Evolutionary conservation across 2,888 invertebrate species (phyloP).

Genomic region (Tipula unca): DNA sequence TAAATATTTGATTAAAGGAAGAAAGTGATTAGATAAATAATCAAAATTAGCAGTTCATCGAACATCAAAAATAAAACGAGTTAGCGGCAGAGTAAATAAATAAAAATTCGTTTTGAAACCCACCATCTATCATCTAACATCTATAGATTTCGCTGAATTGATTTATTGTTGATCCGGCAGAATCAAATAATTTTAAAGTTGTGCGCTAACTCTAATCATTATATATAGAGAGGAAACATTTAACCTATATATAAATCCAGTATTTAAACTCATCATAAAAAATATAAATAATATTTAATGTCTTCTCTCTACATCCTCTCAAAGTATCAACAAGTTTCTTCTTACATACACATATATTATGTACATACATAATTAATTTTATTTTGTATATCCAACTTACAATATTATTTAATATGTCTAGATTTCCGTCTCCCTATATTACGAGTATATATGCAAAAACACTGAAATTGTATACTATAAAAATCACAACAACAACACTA

Average conservation of each 20-base stretch:
- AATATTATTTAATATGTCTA: not conserved
- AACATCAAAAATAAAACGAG: not conserved
- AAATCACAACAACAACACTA: not conserved
- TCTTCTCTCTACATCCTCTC: not conserved
- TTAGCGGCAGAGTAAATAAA: not conserved
- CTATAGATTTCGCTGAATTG: not conserved
- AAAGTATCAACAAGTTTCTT: not conserved
- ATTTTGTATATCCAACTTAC: not conserved
- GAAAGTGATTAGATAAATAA: not conserved
- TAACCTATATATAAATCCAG: not conserved
- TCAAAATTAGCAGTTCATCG: not conserved
- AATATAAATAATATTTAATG: not conserved
- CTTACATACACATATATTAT: not conserved
- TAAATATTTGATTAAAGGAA: not conserved
- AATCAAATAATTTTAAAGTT: not conserved
- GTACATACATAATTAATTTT: not conserved
- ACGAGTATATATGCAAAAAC: not conserved
- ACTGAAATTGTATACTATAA: not conserved
- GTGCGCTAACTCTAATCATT: not conserved
- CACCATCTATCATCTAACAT: not conserved
- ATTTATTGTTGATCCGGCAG: not conserved
- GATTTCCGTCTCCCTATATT: not conserved
- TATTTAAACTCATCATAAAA: not conserved
- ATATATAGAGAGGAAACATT: not conserved
- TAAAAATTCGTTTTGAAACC: not conserved